Percentiles rank a stretch among this genome's conserved stretches.
These are phyloP conservation scores for Pardosa pseudoannulata DNA, from an alignment of 2,888 invertebrate genomes.

Conservation along the genomic window DNA sequence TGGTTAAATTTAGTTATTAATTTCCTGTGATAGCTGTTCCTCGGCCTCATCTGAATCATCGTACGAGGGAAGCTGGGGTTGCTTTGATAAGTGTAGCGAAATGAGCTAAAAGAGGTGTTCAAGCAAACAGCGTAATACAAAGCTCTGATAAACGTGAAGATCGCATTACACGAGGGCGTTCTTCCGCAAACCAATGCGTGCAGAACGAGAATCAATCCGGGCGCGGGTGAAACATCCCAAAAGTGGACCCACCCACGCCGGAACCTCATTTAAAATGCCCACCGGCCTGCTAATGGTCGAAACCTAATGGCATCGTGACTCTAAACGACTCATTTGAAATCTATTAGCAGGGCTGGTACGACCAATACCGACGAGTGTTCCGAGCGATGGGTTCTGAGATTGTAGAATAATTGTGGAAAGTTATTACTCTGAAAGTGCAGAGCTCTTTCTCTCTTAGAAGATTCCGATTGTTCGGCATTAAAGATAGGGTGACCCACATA, in stretches of 20 bases:
- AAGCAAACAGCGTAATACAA: too few species aligned
- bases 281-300: constrained; percentile 33
- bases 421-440: background rate
- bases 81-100: too few species aligned
- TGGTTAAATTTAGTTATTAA: too few species aligned
- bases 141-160: background rate
- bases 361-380: background rate
- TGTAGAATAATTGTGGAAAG: background rate
- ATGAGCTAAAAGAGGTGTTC: too few species aligned
- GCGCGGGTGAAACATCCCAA: constrained; percentile 17
- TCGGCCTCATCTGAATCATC: too few species aligned
- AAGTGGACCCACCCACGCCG: constrained; percentile 34
- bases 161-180: constrained; percentile 4
- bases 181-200: constrained; percentile 34
- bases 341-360: constrained; percentile 9
- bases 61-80: too few species aligned
- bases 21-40: too few species aligned
- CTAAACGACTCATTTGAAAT: constrained; percentile 26
- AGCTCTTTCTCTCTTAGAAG: background rate
- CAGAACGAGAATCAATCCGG: constrained; percentile 43
- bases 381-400: background rate
- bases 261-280: constrained; percentile 49
- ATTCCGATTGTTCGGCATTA: background rate
- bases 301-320: constrained; percentile 54
- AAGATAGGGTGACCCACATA: too few species aligned